These are phyloP conservation scores for Fregata magnificens DNA, from an alignment of 2,113 vertebrate genomes.

Conservation along the genomic window DNA sequence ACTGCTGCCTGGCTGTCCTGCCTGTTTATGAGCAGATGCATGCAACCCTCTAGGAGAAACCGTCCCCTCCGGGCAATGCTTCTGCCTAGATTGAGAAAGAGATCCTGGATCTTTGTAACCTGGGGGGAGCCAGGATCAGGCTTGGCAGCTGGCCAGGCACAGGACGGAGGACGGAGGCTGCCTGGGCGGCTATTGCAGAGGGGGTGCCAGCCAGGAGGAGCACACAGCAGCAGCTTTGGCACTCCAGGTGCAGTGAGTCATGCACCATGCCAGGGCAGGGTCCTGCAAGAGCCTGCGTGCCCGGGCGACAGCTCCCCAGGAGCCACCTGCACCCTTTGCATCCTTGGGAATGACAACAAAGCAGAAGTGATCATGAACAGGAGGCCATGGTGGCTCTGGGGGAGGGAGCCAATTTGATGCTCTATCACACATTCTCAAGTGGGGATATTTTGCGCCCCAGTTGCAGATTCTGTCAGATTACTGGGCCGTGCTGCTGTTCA, in stretches of 20 bases:
- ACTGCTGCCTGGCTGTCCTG: background rate
- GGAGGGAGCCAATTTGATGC: background rate
- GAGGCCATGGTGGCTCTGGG: background rate
- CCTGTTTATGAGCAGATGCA: background rate
- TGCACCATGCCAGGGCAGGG: background rate
- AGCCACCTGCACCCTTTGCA: background rate
- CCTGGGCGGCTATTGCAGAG: background rate
- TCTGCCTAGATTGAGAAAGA: background rate
- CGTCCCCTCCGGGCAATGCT: background rate
- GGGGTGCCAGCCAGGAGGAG: background rate
- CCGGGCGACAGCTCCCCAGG: background rate
- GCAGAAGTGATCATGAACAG: background rate
- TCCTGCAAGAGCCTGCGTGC: background rate
- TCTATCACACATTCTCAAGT: background rate
- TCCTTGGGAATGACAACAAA: background rate
- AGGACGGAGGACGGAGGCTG: background rate
- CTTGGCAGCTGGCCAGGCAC: background rate
- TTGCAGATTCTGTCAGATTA: background rate
- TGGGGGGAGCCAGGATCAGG: background rate
- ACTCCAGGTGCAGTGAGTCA: slow-evolving; percentile 6
- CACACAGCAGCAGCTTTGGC: background rate
- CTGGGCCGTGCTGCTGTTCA: background rate
- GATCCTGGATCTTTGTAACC: background rate
- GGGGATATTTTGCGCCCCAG: background rate
- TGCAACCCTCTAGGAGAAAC: background rate